Conservation (phyloP, 1,140 invertebrate species). For the Olivierus martensii region DNA sequence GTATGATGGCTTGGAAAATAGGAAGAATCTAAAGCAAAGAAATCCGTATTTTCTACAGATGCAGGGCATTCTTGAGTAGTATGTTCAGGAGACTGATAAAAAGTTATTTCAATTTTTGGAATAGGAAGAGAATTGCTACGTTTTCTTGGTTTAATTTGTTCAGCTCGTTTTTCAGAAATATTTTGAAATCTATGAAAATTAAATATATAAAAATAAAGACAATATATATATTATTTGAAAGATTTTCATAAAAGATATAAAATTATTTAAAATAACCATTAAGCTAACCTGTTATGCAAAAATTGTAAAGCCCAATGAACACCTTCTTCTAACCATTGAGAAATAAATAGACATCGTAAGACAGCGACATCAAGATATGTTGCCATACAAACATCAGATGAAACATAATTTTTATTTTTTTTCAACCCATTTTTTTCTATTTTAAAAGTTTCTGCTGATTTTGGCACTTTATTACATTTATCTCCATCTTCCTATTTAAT, state of each 20-base stretch:
- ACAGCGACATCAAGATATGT: conserved; percentile 94
- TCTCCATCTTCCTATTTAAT: too few species aligned
- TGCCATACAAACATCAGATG: conserved; percentile 57
- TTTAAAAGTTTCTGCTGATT: neutral
- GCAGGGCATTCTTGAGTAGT: conserved; percentile 15
- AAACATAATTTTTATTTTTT: neutral
- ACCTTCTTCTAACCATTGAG: conserved; percentile 96
- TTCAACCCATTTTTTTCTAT: too few species aligned
- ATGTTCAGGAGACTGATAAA: conserved; percentile 43
- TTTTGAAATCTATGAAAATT: conserved; percentile 7
- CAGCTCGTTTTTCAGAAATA: conserved; percentile 1
- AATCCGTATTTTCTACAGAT: conserved; percentile 13
- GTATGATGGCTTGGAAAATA: conserved; percentile 30
- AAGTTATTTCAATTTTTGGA: conserved; percentile 76
- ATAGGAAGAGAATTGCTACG: conserved; percentile 85
- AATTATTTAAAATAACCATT: neutral
- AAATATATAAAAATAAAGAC: neutral
- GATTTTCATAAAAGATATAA: neutral
- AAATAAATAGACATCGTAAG: conserved; percentile 86
- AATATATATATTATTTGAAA: conserved; percentile 4
- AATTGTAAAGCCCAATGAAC: conserved; percentile 95
- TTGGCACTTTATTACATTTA: too few species aligned
- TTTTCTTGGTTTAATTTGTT: conserved; percentile 1
- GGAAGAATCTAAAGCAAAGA: conserved; percentile 33
- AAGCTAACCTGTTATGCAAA: conserved; percentile 60